Evolutionary conservation across 2,797 vertebrate genomes (phyloP), one percentile per base, ranked within the genome.

Genomic region (Tapirus indicus): DNA sequence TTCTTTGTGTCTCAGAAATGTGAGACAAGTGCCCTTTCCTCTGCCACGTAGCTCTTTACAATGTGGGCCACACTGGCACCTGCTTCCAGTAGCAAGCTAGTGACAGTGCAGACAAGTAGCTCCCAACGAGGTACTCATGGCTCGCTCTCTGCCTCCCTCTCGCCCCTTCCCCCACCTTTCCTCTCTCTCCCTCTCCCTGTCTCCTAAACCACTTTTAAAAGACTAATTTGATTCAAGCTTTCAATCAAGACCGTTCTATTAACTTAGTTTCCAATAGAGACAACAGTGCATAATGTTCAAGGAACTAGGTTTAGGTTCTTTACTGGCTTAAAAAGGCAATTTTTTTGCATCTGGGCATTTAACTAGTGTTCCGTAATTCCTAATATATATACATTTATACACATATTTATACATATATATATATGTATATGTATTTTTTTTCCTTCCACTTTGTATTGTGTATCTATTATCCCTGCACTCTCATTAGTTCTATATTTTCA

Each of bases 1-100:
- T 97, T 88, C 88, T 97, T 97, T 97, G 94, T 97, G 92, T 97
- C 54, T 97, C 83, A 95, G 85, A 98, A 98, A 95, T 91, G 74
- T 83, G 83, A 97, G 86, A 95, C 32, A 91, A 96, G 78, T 96
- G 78, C 44, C 94, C 98, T 90, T 94, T 95, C 94, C 96, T 96
- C 95, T 56, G 41, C 86, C 66, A n/a, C 75, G 78, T 29, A 84
- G 66, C 92, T 86, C 88, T 91, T 94, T 83, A 60, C 18, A 29
- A 47, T 80, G 72, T 90, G 93, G 95, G 92, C 93, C 75, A 29
- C 23, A 74, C 87, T 64, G 93, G 97, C 88, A 94, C 29, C 74
- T 1, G 49, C 75, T 12, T 44, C 78, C 72, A 92, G 62, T 54
- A 95, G 91, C 62, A 91, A 94, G 85, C 60, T 75, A n/a, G 89